Base-by-base conservation (phyloP, 2,797 vertebrate genomes). In the Calcarius lapponicus region DNA sequence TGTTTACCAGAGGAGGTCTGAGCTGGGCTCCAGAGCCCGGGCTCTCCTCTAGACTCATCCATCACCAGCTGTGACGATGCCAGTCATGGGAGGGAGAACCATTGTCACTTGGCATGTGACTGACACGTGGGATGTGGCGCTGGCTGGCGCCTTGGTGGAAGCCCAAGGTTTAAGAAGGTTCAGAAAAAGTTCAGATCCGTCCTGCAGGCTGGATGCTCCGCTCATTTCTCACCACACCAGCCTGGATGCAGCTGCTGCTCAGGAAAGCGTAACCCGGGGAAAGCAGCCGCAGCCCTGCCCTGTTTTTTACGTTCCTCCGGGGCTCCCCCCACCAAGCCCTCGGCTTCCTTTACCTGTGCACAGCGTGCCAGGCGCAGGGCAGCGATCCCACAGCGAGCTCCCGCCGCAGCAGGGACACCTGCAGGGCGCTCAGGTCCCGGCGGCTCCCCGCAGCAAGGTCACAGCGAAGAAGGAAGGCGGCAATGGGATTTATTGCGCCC, bases 191-290 rank as follows among this genome's bases (percentile, higher is more conserved):
- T 85, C 38, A 31, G 31, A 18, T 58, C 29, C 17, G 38, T 70
- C 36, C 43, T 71, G 13, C 43, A 58, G 56, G 9, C 67, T 53
- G 53, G 29, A 74, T 64, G 34, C 36, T 56, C 36, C 1, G 1
- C 7, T 22, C 0, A 0, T 51, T 83, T 62, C 70, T 73, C 51
- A 80, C 9, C 0, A 0, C 11, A 21, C 14, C 1, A 5, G 25
- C 34, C 83, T 64, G 80, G 34, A 8, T 66, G 38, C 53, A 66
- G 74, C 48, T 60, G 70, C 81, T 69, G 58, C 62, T 82, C 32
- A 25, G 58, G 57, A 36, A 64, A 60, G 9, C 5, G 4, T 58
- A 71, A 48, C 57, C 32, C 0, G 2, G 22, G 47, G 31, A 62
- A 40, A 73, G 62, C 10, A 62, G 18, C 15, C 8, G 17, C 21